Conservation (phyloP, 2,888 invertebrate genomes). For the Drosophila prostipennis region DNA sequence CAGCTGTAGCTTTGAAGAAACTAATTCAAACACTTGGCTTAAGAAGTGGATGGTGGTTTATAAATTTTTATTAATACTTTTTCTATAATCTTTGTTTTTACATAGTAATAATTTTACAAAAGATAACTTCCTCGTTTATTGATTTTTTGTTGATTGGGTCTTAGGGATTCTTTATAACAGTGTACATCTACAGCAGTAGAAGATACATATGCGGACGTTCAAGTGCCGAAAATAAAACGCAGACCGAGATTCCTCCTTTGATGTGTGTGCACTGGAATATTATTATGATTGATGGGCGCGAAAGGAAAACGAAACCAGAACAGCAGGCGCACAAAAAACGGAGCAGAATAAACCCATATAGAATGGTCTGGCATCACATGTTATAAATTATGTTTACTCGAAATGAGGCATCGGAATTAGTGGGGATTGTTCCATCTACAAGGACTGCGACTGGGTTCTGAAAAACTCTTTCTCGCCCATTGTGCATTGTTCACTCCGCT, state of each 20-base stretch:
- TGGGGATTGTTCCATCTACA: slow-evolving; percentile 36
- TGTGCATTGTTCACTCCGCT: slow-evolving; percentile 49
- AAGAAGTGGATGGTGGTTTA: no score
- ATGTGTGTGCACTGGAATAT: slow-evolving; percentile 51
- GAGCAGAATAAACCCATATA: slow-evolving; percentile 12
- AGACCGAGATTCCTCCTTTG: slow-evolving; percentile 57
- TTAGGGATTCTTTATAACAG: neutral
- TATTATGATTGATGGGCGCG: slow-evolving; percentile 75
- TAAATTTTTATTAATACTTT: no score
- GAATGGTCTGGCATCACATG: slow-evolving; percentile 54
- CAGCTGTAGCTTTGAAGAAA: no score
- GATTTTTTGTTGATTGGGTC: no score
- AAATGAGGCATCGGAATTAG: slow-evolving; percentile 57
- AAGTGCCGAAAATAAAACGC: slow-evolving; percentile 67
- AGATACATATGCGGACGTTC: slow-evolving; percentile 48
- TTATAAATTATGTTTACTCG: slow-evolving; percentile 79
- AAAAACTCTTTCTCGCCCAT: slow-evolving; percentile 14
- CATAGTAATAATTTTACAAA: no score
- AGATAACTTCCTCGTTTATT: no score
- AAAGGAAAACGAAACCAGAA: slow-evolving; percentile 32
- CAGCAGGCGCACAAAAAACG: slow-evolving; percentile 15
- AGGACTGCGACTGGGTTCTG: slow-evolving; percentile 10
- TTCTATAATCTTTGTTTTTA: no score
- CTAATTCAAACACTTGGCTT: no score
- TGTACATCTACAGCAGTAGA: slow-evolving; percentile 14